These are phyloP conservation scores for Branchipolynoe longqiensis DNA, from an alignment of 2,888 invertebrate species.

Conservation along the genomic window DNA sequence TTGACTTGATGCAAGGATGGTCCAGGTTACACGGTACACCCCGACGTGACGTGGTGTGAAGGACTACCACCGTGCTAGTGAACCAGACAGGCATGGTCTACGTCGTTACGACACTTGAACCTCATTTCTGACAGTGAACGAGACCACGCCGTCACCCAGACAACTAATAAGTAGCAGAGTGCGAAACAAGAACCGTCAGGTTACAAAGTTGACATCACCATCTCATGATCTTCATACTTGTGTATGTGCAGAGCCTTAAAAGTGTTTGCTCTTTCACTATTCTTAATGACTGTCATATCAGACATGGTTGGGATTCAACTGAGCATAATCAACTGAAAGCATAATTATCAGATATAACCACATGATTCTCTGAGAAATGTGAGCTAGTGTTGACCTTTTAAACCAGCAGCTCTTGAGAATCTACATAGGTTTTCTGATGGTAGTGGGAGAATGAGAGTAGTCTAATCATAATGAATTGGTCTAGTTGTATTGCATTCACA, in stretches of 20 bases:
- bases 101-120: constrained; percentile 51
- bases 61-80: not conserved
- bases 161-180: not conserved
- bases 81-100: not conserved
- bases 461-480: constrained; percentile 37
- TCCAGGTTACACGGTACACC: too few relatives aligned
- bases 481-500: constrained; percentile 52
- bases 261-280: not conserved
- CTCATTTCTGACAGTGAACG: constrained; percentile 47
- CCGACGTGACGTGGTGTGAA: not conserved
- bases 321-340: constrained; percentile 35
- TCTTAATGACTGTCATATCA: too few relatives aligned
- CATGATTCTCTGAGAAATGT: too few relatives aligned
- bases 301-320: too few relatives aligned
- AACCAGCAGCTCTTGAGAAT: not conserved
- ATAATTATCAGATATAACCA: not conserved
- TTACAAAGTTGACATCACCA: not conserved
- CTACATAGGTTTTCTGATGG: not conserved
- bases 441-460: not conserved
- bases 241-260: not conserved
- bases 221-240: not conserved
- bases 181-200: not conserved
- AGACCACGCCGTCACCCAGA: not conserved
- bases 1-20: not conserved
- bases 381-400: not conserved